Evolutionary conservation across 1,140 invertebrate genomes (phyloP), one percentile per base, ranked within the genome.

Genomic region (Danaus melanippus): DNA sequence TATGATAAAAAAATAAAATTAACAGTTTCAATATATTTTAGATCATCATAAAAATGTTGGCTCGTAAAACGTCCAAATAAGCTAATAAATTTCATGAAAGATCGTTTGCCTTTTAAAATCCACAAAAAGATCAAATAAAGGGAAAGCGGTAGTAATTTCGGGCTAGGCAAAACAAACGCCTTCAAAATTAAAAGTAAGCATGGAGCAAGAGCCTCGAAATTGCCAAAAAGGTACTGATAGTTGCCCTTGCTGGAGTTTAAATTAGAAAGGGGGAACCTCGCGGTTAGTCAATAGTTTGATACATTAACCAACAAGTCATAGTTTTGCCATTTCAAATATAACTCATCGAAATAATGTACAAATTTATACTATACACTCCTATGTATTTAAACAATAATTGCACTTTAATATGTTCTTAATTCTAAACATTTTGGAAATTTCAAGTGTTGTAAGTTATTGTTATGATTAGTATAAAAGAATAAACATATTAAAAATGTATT

Each of bases 181-280:
- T 53, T 56, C 64, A 62, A 79, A 76, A 79, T 79, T 76, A 79
- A 79, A 79, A 71, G 67, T 69, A 76, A 76, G 66, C 69, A 66
- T 53, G 50, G 41, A 52, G 53, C 57, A 61, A 63, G 65, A 72
- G 64, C 54, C 61, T 11, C 50, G 47, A 60, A 64, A 69, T 64
- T 62, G 55, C 66, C 53, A 62, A 66, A 65, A 74, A 76, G 21
- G 21, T 69, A 62, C 57, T 58, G 58, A 72, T 70, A 75, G 66
- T 68, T 67, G 53, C 55, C 60, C 59, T 68, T 58, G 56, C 60
- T 42, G 42, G 7, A 3, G 21, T 32, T 32, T 32, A 32, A 32
- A 32, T 32, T 32, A 32, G 21, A 7, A 7, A 32, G 21, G 42
- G 41, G 42, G 12, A 50, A 42, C 40, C 41, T 46, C 15, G 45